Percentiles rank a stretch among this genome's conserved stretches.
Conservation (phyloP, 2,888 invertebrate species). For the Aethes cnicana region DNA sequence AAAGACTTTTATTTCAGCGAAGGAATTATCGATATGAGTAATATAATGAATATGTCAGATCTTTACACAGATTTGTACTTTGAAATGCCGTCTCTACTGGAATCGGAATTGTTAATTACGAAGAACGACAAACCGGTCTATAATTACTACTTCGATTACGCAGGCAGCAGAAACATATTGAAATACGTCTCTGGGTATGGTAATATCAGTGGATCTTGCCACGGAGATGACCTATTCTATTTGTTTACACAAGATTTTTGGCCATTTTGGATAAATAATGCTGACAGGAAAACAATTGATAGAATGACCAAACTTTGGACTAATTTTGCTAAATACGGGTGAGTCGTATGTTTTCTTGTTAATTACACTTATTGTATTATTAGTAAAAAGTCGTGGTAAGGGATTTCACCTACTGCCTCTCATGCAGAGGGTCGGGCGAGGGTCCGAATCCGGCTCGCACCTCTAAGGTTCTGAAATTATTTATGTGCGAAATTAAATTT, state of each 20-base stretch:
- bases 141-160: constrained; percentile 66
- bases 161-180: constrained; percentile 61
- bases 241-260: constrained; percentile 57
- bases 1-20: constrained; percentile 70
- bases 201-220: constrained; percentile 57
- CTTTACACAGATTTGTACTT: constrained; percentile 70
- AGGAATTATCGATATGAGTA: constrained; percentile 64
- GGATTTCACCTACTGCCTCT: too few species aligned
- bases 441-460: too few species aligned
- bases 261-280: constrained; percentile 51
- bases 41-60: constrained; percentile 56
- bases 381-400: too few species aligned
- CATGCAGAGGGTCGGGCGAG: too few species aligned
- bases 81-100: constrained; percentile 62
- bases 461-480: too few species aligned
- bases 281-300: constrained; percentile 56
- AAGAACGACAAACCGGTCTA: constrained; percentile 50
- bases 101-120: constrained; percentile 48
- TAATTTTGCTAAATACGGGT: constrained; percentile 74
- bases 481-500: too few species aligned
- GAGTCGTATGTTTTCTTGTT: constrained; percentile 27
- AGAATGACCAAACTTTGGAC: constrained; percentile 67
- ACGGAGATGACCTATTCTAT: constrained; percentile 70
- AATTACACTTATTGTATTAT: constrained; percentile 25
- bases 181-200: constrained; percentile 50